Evolutionary conservation across 2,888 invertebrate genomes (phyloP).

Genomic region (Gasteruption jaculator): DNA sequence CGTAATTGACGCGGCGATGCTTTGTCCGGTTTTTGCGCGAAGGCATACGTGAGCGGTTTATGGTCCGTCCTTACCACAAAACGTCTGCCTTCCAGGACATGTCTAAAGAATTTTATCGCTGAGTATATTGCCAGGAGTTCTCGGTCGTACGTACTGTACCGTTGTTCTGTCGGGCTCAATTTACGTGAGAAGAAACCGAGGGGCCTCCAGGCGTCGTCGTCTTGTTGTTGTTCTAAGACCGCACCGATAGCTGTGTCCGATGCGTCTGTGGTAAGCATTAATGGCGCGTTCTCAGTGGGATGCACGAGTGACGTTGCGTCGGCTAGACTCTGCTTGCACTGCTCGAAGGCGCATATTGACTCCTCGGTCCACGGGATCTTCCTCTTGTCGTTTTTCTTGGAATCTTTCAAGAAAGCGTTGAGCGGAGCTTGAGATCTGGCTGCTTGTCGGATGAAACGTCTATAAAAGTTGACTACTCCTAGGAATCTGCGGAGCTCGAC

Average conservation of each 20-base stretch:
- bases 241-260: slow-evolving; percentile 15
- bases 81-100: slow-evolving; percentile 16
- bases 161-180: slow-evolving; percentile 18
- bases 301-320: slow-evolving; percentile 10
- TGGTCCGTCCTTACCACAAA: slow-evolving; percentile 23
- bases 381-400: slow-evolving; percentile 17
- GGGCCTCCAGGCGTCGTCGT: not conserved
- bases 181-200: slow-evolving; percentile 17
- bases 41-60: slow-evolving; percentile 17
- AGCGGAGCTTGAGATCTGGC: slow-evolving; percentile 12
- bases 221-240: slow-evolving; percentile 9
- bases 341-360: slow-evolving; percentile 14
- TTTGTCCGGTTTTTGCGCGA: not conserved
- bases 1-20: not conserved
- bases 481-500: slow-evolving; percentile 22
- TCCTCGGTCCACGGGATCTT: slow-evolving; percentile 17
- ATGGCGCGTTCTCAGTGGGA: slow-evolving; percentile 10
- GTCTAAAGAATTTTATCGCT: slow-evolving; percentile 18
- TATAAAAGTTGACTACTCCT: slow-evolving; percentile 19
- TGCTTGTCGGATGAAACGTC: slow-evolving; percentile 18
- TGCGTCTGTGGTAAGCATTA: slow-evolving; percentile 19
- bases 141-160: slow-evolving; percentile 28
- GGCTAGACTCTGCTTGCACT: slow-evolving; percentile 14
- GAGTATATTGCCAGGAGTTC: slow-evolving; percentile 19
- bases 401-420: not conserved